Evolutionary conservation across 2,888 invertebrate genomes (phyloP).

Genomic region (Melitaea athalia): DNA sequence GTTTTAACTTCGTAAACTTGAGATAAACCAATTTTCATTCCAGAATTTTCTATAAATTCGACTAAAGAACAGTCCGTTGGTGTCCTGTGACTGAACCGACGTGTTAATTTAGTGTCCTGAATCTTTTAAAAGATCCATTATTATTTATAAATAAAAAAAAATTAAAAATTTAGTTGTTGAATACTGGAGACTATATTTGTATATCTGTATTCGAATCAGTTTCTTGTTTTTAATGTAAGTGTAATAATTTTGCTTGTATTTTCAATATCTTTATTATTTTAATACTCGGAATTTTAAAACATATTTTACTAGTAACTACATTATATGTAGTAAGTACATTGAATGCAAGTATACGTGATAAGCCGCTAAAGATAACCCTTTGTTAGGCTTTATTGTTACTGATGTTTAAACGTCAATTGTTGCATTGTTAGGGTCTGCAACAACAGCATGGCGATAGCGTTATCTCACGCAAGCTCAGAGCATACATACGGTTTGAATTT

Average conservation of each 20-base stretch:
- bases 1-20: slow-evolving; percentile 34
- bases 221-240: too few species aligned
- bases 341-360: slow-evolving; percentile 24
- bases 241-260: too few species aligned
- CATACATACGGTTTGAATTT: neutral
- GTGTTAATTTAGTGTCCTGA: neutral
- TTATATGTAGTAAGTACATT: slow-evolving; percentile 3
- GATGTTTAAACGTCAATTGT: slow-evolving; percentile 19
- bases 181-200: too few species aligned
- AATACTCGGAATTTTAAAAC: too few species aligned
- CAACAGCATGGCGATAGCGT: slow-evolving; percentile 1
- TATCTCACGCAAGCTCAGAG: neutral
- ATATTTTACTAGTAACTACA: too few species aligned
- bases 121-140: neutral
- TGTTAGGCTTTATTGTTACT: slow-evolving; percentile 24
- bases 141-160: neutral
- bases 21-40: slow-evolving; percentile 42
- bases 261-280: too few species aligned
- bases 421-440: slow-evolving; percentile 8
- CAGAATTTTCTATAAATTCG: slow-evolving; percentile 38
- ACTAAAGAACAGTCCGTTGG: slow-evolving; percentile 36
- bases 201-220: too few species aligned
- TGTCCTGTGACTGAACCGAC: slow-evolving; percentile 5
- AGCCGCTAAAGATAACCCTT: slow-evolving; percentile 25
- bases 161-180: neutral